Base-by-base conservation (phyloP, 2,888 invertebrate species). In the Epiblema foenella region DNA sequence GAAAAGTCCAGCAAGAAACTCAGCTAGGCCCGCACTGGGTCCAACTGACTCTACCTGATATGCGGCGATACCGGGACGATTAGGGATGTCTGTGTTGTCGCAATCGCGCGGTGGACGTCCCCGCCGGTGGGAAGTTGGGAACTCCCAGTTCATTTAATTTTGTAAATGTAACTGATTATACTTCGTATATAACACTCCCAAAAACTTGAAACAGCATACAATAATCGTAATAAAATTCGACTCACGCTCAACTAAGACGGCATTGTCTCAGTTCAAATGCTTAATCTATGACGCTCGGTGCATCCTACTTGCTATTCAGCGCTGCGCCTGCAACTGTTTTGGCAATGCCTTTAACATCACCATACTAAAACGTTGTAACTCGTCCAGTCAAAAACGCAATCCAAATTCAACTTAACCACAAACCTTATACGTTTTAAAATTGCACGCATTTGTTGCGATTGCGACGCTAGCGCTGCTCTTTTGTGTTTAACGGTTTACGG, bases 211-310 rank as follows among this genome's bases (percentile, higher is more conserved):
- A 57, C 18, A 33, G 12, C n/a, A 42, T 37, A 20, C 39, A 59
- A 59, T 65, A 42, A n/a, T n/a, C 39, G 18, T 46, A 52, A 52
- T 69, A 62, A 70, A 72, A 89, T 89, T 88, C 90, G 51, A 73
- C 77, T 84, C 91, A 90, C 91, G 90, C 79, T 77, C 81, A 72
- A 74, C 77, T 76, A 85, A 89, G 85, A 87, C 87, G 85, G 85
- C 87, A 91, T 91, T 91, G 91, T 91, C 89, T 89, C 86, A 87
- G 86, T 87, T 89, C 83, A 89, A 89, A 90, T 90, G 89, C 90
- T 82, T 84, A 78, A 82, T 85, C 85, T 89, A 86, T 91, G 90
- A 90, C 90, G 91, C 82, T 83, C 76, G 81, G 76, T 86, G 86
- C 86, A 87, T 80, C 66, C 71, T 42, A 57, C 66, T 77, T 72